Base-by-base conservation (phyloP, 2,113 vertebrate species). In the Podarcis muralis region DNA sequence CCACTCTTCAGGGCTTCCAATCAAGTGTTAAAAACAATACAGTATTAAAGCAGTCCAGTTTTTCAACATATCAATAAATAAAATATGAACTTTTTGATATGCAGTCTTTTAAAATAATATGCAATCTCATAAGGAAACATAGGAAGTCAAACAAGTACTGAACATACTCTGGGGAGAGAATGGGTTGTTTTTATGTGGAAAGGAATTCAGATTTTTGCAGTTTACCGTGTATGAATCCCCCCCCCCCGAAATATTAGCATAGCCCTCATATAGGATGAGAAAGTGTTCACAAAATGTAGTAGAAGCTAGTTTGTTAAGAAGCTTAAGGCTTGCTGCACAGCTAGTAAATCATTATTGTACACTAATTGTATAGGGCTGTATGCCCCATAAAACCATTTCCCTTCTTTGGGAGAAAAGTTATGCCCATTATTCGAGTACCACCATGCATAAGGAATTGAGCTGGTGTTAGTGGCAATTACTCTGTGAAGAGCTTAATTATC, bases 401-500 rank as follows among this genome's bases (percentile, higher is more conserved):
- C 48, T 71, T 35, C 37, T 86, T 88, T 72, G 48, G 66, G 5
- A 81, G 75, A 76, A 7, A 8, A 6, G 1, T 89, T 93, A 81
- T 43, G 35, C 89, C 68, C 43, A 77, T 13, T 59, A 59, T 71
- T 84, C 30, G 3, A 68, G 77, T 84, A 15, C 23, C 74, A 0
- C 81, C 1, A 2, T 0, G 0, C 57, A n/a, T 66, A 75, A 82
- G 68, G 5, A 85, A 86, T 0, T 37, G 3, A 89, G 25, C 32
- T 35, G 57, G 0, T 72, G 6, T 11, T 90, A 23, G 1, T 30
- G 18, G 1, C 22, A 5, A 53, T 43, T 88, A 9, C 59, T 76
- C 37, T 83, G 37, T 89, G 40, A 62, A 8, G 18, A n/a, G 8
- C 65, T 53, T 81, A 15, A 22, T 92, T 91, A 87, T 79, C 48